Percentiles rank a stretch among this genome's conserved stretches.
phyloP scores from a whole-genome alignment of 2,888 invertebrate species.

The Drosophila greeni region DNA sequence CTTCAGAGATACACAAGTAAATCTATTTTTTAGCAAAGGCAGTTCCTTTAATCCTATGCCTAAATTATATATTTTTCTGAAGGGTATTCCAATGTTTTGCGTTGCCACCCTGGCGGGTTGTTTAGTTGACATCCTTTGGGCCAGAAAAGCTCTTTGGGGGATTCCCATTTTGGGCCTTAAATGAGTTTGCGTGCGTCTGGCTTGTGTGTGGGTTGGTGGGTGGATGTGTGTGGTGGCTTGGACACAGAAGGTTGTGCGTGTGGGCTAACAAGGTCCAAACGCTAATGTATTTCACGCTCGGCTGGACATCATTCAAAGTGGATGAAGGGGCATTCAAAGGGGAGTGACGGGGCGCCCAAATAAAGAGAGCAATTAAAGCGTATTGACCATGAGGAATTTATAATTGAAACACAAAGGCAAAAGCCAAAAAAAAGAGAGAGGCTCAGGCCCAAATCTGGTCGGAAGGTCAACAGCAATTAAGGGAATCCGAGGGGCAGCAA shows the following conservation, averaged over 20 bases:
- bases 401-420: conserved; percentile 66
- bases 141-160: conserved; percentile 59
- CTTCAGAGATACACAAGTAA: background rate
- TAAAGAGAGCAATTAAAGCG: conserved; percentile 70
- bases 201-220: conserved; percentile 8
- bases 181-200: conserved; percentile 56
- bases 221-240: conserved; percentile 1
- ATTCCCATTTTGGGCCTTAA: conserved; percentile 57
- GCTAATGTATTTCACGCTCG: conserved; percentile 45
- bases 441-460: conserved; percentile 40
- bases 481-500: conserved; percentile 37
- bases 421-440: conserved; percentile 39
- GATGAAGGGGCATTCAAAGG: background rate
- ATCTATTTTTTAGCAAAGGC: background rate
- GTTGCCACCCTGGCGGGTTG: background rate
- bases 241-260: background rate
- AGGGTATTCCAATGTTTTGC: conserved; percentile 16
- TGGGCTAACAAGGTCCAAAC: conserved; percentile 43
- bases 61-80: background rate
- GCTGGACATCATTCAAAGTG: conserved; percentile 29
- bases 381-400: conserved; percentile 71
- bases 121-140: conserved; percentile 33
- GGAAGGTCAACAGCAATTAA: conserved; percentile 68
- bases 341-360: conserved; percentile 38
- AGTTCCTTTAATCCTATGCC: background rate